These are phyloP conservation scores for Odontocolon sp. DNA, from an alignment of 2,888 invertebrate genomes.

Conservation along the genomic window DNA sequence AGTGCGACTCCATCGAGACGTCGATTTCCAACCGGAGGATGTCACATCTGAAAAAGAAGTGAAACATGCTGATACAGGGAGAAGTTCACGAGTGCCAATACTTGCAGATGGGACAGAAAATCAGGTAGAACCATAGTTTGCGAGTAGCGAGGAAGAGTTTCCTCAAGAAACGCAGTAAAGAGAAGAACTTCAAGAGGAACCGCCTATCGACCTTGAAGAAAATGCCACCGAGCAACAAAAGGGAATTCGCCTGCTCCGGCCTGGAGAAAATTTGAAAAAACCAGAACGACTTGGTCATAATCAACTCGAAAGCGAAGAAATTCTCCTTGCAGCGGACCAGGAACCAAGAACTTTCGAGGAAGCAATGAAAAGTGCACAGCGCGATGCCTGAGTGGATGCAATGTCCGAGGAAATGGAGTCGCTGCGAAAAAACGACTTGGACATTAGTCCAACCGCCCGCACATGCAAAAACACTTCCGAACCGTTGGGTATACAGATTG, in stretches of 20 bases:
- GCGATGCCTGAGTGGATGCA: constrained; percentile 31
- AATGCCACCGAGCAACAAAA: background rate
- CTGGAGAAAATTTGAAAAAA: background rate
- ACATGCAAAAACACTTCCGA: constrained; percentile 5
- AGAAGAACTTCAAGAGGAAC: too few species aligned
- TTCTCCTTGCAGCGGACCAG: background rate
- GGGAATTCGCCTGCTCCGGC: background rate
- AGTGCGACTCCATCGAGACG: constrained; percentile 32
- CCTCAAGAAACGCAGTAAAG: too few species aligned
- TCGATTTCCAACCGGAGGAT: constrained; percentile 10
- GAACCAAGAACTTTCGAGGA: constrained; percentile 15
- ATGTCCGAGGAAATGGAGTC: constrained; percentile 33
- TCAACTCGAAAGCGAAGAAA: background rate
- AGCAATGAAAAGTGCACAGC: constrained; percentile 21
- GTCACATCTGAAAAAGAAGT: background rate
- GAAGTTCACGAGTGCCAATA: too few species aligned
- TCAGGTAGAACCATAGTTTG: too few species aligned
- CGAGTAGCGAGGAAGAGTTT: too few species aligned
- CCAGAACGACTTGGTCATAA: background rate
- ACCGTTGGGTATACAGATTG: constrained; percentile 21
- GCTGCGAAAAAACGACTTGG: constrained; percentile 41
- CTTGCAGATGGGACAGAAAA: too few species aligned
- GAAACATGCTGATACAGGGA: too few species aligned
- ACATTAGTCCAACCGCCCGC: constrained; percentile 1
- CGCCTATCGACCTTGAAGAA: too few species aligned